Evolutionary conservation across 2,888 invertebrate species (phyloP), one percentile per base, ranked within the genome.

Genomic region (Coleophora flavipennella): DNA sequence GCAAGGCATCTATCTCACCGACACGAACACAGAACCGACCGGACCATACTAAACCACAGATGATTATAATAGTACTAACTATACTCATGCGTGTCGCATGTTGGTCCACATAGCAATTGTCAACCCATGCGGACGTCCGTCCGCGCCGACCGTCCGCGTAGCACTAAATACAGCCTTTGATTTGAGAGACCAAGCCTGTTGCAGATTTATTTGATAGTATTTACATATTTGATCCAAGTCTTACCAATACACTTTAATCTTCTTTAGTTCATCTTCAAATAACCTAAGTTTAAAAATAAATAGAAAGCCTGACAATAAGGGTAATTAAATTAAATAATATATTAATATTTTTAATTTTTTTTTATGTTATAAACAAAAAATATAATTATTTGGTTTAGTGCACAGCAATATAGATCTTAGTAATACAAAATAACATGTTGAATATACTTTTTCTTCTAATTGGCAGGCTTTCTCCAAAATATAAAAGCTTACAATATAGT

Each of bases 351-450:
- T 44, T 12, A 38, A 27, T 44, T 57, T 59, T n/a, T 39, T 12
- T 25, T 31, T 32, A 42, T 6, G n/a, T 31, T 8, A 39, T 39
- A 39, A 37, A 51, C 49, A 42, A 38, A 41, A 57, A 56, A 55
- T 56, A 13, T 55, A 62, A 67, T 66, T 74, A 78, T 81, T 81
- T 81, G 80, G 80, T 77, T 76, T 72, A 74, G 67, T 70, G 67
- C 79, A 78, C 76, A 78, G 76, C 77, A 57, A 61, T 57, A 59
- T 60, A 62, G 57, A 69, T 20, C n/a, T n/a, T n/a, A n/a, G n/a
- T 4, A 20, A 20, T 20, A 20, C 20, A 20, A 20, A 20, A 4
- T 20, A 20, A 20, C 20, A 20, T 4, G 20, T 20, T 29, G 10
- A 29, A 2, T 27, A 9, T 10, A 27, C 10, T 10, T 27, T 27